A percentile compares a stretch with the other conserved stretches of the same genome.
Evolutionary conservation across 2,113 vertebrate species (phyloP).

Genomic region (Loxodonta africana): DNA sequence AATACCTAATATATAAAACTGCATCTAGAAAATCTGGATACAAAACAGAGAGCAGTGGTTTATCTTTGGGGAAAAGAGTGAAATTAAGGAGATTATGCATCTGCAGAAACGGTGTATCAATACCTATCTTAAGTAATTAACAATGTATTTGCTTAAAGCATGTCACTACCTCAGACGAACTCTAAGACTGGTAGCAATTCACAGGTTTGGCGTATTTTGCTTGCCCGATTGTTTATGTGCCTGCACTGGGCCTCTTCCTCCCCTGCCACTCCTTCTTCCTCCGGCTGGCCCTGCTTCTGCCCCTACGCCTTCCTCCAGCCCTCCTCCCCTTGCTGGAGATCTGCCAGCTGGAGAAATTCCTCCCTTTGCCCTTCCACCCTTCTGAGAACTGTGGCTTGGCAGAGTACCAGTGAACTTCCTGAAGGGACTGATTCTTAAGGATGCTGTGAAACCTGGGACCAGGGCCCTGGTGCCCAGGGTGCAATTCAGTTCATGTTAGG

Average conservation of each 20-base stretch:
- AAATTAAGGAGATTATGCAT: conserved; percentile 4
- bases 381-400: conserved; percentile 61
- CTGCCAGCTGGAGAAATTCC: conserved; percentile 64
- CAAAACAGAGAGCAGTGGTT: not conserved
- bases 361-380: conserved; percentile 65
- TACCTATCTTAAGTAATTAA: not conserved
- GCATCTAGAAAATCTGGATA: not conserved
- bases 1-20: not conserved
- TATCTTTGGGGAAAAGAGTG: not conserved
- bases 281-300: not conserved
- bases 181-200: not conserved
- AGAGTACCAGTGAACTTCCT: conserved; percentile 14
- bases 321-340: not conserved
- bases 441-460: not conserved
- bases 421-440: conserved; percentile 52
- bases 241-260: not conserved
- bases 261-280: conserved; percentile 26
- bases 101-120: not conserved
- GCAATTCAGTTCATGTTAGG: not conserved
- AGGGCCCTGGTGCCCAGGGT: not conserved
- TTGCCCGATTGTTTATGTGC: not conserved
- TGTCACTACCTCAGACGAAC: rapidly evolving
- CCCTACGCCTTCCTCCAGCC: not conserved
- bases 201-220: not conserved
- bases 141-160: not conserved